Base-by-base conservation (phyloP, 2,888 invertebrate species). In the Formica aserva region DNA sequence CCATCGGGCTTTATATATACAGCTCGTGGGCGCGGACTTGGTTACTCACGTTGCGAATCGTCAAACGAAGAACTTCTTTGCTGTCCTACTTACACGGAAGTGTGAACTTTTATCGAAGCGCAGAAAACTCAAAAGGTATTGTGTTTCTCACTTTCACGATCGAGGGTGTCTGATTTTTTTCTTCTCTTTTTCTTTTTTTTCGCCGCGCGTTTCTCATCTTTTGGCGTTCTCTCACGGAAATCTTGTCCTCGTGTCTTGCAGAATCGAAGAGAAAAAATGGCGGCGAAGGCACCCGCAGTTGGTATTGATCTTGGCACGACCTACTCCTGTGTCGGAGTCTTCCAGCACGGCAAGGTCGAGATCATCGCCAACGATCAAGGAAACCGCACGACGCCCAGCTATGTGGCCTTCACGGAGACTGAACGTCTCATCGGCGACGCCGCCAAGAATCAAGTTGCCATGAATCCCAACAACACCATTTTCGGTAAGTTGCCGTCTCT, bases 291-390 rank as follows among this genome's bases (percentile, higher is more conserved):
- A 96, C 98, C 98, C 94, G 98, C 98, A 95, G 97, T 98, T 94
- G 99, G 99, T 96, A 99, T 99, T 95, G 99, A 99, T 96, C 96
- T 99, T 95, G 99, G 99, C 91, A 99, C 98, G 91, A 99, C 98
- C 88, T 99, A 98, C 95, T 98, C 98, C 80, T 98, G 98, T 94
- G 98, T 98, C 91, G 98, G 98, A 92, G 98, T 98, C 89, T 98
- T 98, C 96, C 96, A 96, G 92, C 96, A 97, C 90, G 97, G 97
- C 82, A 97, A 97, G 92, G 97, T 97, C 92, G 97, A 97, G 94
- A 97, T 97, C 94, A 97, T 97, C 88, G 96, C 96, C 88, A 96
- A 96, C 87, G 96, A 96, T 88, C 96, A 96, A 91, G 96, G 96
- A 52, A 96, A 96, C 88, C 93, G 96, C 71, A 96, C 96, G 26